Conservation (phyloP, 2,797 vertebrate genomes). For the Acrocephalus scirpaceus region DNA sequence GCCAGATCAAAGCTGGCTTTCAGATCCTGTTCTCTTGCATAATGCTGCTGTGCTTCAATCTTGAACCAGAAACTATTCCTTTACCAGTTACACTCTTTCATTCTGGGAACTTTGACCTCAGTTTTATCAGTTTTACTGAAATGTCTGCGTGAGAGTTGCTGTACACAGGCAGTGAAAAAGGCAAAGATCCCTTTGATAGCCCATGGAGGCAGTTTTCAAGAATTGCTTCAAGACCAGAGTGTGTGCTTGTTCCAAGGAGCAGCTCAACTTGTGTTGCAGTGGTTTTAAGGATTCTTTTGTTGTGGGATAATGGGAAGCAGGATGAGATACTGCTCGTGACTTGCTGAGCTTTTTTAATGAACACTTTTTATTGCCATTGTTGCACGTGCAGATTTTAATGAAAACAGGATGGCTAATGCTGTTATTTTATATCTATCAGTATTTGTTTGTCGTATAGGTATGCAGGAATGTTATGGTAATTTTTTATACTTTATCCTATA, state of each 20-base stretch:
- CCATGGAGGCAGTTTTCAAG: neutral
- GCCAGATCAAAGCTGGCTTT: neutral
- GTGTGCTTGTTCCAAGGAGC: neutral
- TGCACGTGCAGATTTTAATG: neutral
- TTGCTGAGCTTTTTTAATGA: neutral
- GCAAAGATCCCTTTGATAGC: neutral
- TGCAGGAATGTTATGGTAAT: neutral
- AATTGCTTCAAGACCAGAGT: neutral
- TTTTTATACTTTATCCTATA: neutral
- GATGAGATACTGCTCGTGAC: neutral
- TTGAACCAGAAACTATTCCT: neutral
- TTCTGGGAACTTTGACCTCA: neutral
- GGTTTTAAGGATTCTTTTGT: neutral
- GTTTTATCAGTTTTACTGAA: neutral
- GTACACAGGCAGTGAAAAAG: neutral
- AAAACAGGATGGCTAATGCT: too few species aligned
- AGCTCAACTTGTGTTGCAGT: neutral
- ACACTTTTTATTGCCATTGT: neutral
- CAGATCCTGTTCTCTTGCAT: neutral
- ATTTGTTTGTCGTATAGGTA: neutral
- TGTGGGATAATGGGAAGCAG: neutral
- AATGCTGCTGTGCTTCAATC: neutral
- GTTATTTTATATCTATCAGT: too few species aligned
- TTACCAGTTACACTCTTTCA: neutral
- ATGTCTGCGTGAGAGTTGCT: neutral